Percentiles rank a stretch among this genome's conserved stretches.
Evolutionary conservation across 2,797 vertebrate genomes (phyloP).

Genomic region (Enteromius unitaeniatus): DNA sequence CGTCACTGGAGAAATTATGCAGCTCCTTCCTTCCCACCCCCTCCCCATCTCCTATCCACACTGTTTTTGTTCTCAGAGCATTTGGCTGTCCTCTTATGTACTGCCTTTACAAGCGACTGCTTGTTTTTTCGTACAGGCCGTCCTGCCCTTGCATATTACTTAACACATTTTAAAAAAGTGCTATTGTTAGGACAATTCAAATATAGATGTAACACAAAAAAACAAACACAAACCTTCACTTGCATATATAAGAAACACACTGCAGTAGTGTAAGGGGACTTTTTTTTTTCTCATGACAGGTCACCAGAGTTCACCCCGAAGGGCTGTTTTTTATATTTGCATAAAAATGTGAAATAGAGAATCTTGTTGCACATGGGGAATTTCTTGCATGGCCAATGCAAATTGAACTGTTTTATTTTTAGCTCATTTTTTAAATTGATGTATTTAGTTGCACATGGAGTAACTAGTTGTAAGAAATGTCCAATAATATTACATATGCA

Average conservation of each 20-base stretch:
- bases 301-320: neutral
- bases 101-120: slow-evolving; percentile 34
- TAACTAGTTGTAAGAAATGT: neutral
- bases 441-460: neutral
- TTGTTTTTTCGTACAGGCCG: slow-evolving; percentile 38
- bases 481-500: neutral
- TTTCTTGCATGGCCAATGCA: neutral
- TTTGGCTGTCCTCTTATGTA: slow-evolving; percentile 38
- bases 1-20: slow-evolving; percentile 43
- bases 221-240: neutral
- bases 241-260: slow-evolving; percentile 1
- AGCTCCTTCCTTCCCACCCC: slow-evolving; percentile 10
- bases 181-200: neutral
- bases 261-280: neutral
- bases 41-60: neutral
- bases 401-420: neutral
- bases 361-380: neutral
- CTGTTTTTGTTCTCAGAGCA: slow-evolving; percentile 33
- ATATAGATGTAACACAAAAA: neutral
- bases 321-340: neutral
- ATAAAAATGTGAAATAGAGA: neutral
- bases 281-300: neutral
- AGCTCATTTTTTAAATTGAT: neutral
- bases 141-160: slow-evolving; percentile 15
- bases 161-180: slow-evolving; percentile 9